phyloP scores from a whole-genome alignment of 2,113 vertebrate genomes.

The Xenopus laevis region DNA sequence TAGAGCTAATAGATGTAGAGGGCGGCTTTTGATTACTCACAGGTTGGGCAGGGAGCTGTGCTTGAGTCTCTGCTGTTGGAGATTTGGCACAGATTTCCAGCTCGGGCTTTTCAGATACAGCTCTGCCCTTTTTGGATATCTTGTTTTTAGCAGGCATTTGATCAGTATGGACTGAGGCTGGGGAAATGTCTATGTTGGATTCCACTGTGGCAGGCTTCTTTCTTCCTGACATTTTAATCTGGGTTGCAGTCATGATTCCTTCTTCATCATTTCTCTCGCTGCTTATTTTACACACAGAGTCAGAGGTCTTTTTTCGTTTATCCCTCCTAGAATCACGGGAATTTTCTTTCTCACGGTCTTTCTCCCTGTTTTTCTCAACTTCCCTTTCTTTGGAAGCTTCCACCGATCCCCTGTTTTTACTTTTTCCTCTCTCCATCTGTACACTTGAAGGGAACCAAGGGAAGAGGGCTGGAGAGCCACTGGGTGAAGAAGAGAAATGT shows the following conservation, averaged over 20 bases:
- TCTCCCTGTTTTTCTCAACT: constrained; percentile 77
- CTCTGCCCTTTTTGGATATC: constrained; percentile 80
- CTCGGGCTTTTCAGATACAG: constrained; percentile 67
- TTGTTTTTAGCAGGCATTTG: constrained; percentile 75
- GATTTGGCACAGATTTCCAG: constrained; percentile 64
- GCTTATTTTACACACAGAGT: constrained; percentile 62
- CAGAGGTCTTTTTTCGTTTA: constrained; percentile 75
- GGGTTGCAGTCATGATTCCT: constrained; percentile 36
- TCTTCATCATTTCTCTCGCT: constrained; percentile 59
- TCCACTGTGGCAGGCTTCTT: constrained; percentile 75
- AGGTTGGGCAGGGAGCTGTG: constrained; percentile 61
- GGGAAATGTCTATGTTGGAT: constrained; percentile 54
- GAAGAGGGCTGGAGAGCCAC: constrained; percentile 68
- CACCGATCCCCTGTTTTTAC: constrained; percentile 66
- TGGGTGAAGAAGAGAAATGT: constrained; percentile 61
- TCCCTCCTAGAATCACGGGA: constrained; percentile 83
- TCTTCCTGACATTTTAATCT: constrained; percentile 68
- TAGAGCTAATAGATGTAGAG: constrained; percentile 79
- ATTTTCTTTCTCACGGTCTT: constrained; percentile 85
- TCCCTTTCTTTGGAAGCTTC: constrained; percentile 71
- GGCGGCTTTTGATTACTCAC: constrained; percentile 71
- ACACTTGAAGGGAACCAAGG: constrained; percentile 72
- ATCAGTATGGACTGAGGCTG: constrained; percentile 62
- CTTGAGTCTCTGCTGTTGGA: constrained; percentile 63
- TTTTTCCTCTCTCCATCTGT: constrained; percentile 72